Evolutionary conservation across 2,888 invertebrate species (phyloP).

Genomic region (Brenthis ino): DNA sequence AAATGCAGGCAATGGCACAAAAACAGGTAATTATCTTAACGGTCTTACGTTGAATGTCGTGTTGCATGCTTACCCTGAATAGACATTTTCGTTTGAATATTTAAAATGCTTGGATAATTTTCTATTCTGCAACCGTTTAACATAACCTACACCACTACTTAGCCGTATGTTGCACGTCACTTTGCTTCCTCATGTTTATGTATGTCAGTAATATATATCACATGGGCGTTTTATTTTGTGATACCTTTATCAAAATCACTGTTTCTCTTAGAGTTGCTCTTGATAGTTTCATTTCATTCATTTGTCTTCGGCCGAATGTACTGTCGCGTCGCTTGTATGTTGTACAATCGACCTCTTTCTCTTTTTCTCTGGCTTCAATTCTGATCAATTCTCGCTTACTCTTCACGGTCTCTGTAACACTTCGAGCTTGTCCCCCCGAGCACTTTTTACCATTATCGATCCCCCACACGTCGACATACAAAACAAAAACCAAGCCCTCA

Average conservation of each 20-base stretch:
- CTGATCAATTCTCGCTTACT: constrained; percentile 69
- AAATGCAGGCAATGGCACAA: constrained; percentile 98
- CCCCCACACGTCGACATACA: constrained; percentile 59
- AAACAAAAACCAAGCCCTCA: constrained; percentile 47
- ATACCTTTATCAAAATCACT: constrained; percentile 81
- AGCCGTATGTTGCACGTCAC: constrained; percentile 70
- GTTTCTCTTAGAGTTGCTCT: constrained; percentile 80
- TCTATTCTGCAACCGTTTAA: constrained; percentile 47
- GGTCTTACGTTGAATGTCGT: constrained; percentile 45
- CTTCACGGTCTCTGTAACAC: constrained; percentile 72
- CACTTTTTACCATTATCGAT: constrained; percentile 62
- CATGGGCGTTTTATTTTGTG: constrained; percentile 82
- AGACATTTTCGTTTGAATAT: constrained; percentile 41
- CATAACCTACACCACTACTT: constrained; percentile 59
- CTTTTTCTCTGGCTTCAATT: constrained; percentile 62
- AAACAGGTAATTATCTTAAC: constrained; percentile 89
- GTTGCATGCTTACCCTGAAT: constrained; percentile 54
- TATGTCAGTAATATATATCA: constrained; percentile 59
- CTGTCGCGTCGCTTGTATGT: constrained; percentile 71
- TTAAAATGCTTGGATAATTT: constrained; percentile 51
- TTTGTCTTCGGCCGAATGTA: constrained; percentile 75
- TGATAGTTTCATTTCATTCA: constrained; percentile 80
- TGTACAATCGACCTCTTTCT: constrained; percentile 54
- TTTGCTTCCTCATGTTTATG: constrained; percentile 69
- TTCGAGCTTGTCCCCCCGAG: constrained; percentile 71